Evolutionary conservation across 2,113 vertebrate genomes (phyloP), one percentile per base, ranked within the genome.

Genomic region (Embiotoca jacksoni): DNA sequence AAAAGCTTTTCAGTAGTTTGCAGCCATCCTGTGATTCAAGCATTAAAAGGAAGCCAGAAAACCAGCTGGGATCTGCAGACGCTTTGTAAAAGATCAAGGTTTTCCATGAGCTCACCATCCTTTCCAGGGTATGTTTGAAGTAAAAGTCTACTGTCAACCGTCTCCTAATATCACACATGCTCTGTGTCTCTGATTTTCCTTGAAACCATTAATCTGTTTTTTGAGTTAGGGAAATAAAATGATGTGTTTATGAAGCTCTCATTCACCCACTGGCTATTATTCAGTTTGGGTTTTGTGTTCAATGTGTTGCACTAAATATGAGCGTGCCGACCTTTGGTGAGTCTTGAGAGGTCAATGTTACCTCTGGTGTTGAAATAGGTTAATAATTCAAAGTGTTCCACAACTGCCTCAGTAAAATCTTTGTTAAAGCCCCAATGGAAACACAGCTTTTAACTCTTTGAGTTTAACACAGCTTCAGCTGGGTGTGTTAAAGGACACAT

Each of bases 31-130:
- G 46, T 86, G 83, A 91, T 83, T 91, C 59, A 85, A 57, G 52
- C 79, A 44, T 86, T 85, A 71, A 87, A 83, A 39, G 37, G 52
- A 75, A 78, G 81, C 82, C 57, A 81, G 62, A 67, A 65, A 63
- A 80, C 16, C 81, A 83, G 88, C 82, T 85, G 87, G 68, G 79
- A 87, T 79, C 75, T 76, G 67, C 50, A 77, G 78, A 78, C 54
- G 71, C 81, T 88, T 73, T 70, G 73, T 80, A 67, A 79, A 82
- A 90, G 85, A 83, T 84, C 77, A 82, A 83, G 56, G 80, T 87
- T 91, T 92, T 92, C 86, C 89, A 90, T 92, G 85, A 92, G 69
- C 85, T 90, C 90, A 92, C 72, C 39, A 23, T 35, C 13, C 72
- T 78, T 81, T 88, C 81, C 83, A 78, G 72, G 81, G 79, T 56